Evolutionary conservation across 2,888 invertebrate species (phyloP), one percentile per base, ranked within the genome.

Genomic region (Nomada hirtipes): DNA sequence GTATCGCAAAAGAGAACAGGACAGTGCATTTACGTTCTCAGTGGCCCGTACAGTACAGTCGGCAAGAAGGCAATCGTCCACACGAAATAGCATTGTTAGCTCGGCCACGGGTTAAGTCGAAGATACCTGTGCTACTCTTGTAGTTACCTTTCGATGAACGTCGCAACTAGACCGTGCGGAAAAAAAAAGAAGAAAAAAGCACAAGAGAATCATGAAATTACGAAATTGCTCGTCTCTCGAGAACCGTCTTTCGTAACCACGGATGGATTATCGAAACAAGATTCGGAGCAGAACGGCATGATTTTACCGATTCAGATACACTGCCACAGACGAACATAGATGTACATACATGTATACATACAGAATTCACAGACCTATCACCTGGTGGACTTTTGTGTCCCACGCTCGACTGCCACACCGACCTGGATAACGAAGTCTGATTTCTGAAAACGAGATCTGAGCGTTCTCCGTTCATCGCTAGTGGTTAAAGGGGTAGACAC

Each of bases 231-330:
- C 53, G 42, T 20, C 23, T 67, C 36, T 50, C 55, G 20, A 61
- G 36, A 67, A 42, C n/a, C 53, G 53, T 26, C 76, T 60, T 73
- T 70, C 70, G 69, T 76, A 57, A 59, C 64, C 64, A 67, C 47
- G 47, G 15, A 47, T 70, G 20, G 42, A 70, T 80, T 57, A 57
- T 78, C 52, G 72, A 36, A 36, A 15, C 47, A 15, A 20, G 80
- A 87, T 88, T 89, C 85, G 85, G 87, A 89, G 88, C 89, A 85
- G 88, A 89, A 89, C 90, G 82, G 79, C 76, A 79, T 82, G 47
- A 72, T 11, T 63, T 76, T 84, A 73, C 70, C 76, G 69, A 79
- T 76, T 36, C 36, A 36, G 36, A 36, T 36, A 36, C 36, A 36
- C 7, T 36, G 36, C 36, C 36, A 36, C 36, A 36, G 36, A 36